Percentiles rank a stretch among this genome's conserved stretches.
These are phyloP conservation scores for Rhinoraja longicauda DNA, from an alignment of 2,797 vertebrate species.

Conservation along the genomic window DNA sequence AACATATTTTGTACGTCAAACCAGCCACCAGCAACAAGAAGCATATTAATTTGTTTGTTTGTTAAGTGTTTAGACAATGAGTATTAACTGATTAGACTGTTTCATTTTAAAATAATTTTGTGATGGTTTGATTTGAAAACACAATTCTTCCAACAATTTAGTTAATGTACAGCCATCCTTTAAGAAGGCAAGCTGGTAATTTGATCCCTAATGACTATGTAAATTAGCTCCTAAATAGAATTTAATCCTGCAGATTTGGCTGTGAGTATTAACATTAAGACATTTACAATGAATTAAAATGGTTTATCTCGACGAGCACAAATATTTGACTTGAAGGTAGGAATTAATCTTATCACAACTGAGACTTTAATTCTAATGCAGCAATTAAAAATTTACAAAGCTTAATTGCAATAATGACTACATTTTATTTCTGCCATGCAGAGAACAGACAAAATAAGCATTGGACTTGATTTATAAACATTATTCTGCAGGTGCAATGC, in stretches of 20 bases:
- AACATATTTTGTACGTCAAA: neutral
- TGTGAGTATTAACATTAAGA: neutral
- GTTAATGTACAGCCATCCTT: too few relatives aligned
- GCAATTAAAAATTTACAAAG: neutral
- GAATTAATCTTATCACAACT: neutral
- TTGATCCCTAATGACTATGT: neutral
- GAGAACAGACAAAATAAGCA: neutral
- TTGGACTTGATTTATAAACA: neutral
- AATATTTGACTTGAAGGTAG: neutral
- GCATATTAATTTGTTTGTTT: neutral
- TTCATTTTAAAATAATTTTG: slow-evolving; percentile 4
- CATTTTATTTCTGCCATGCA: neutral
- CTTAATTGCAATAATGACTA: neutral
- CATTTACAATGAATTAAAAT: neutral
- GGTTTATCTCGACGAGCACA: neutral
- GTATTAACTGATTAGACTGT: neutral
- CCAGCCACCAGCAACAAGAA: neutral
- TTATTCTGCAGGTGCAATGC: neutral
- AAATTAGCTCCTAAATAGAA: neutral
- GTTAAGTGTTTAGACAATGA: neutral
- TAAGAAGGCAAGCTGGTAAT: slow-evolving; percentile 4
- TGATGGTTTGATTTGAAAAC: slow-evolving; percentile 4
- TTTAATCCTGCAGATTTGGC: neutral
- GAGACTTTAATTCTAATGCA: too few relatives aligned
- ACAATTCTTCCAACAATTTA: neutral